Evolutionary conservation across 2,113 vertebrate genomes (phyloP), one percentile per base, ranked within the genome.

Genomic region (Saccopteryx bilineata): DNA sequence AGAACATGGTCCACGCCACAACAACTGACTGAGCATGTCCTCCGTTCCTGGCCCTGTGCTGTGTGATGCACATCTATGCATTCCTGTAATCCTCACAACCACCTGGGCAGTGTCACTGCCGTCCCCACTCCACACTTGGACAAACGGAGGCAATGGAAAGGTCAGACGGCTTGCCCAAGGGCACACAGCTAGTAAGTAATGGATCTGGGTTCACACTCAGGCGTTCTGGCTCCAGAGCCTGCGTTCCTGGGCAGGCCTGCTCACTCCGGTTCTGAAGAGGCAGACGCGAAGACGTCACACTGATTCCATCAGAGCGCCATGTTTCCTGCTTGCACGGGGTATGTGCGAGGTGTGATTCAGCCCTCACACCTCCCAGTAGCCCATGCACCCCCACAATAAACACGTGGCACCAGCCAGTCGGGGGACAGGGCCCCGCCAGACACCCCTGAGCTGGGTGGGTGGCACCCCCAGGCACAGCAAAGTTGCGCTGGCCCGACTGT

Each of bases 1-100:
- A 39, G 17, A 61, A 11, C 0, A 1, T 1, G 2, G 72, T 19
- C 24, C 6, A 17, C 0, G 3, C 10, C 2, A 2, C 4, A 13
- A 24, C 33, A 21, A 46, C 26, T 48, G 46, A n/a, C 68, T 2
- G 14, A 56, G 74, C 39, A 21, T 0, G 1, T 24, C 61, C 85
- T 1, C 0, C 5, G 7, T 39, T 24, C 81, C 50, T 21, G 48
- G 56, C 63, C 12, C 61, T 11, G 7, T 0, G 72, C 31, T 1
- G 0, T 21, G 33, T 56, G 54, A 56, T 9, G 0, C 4, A 14
- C 28, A 5, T 1, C 50, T 31, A n/a, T 46, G 24, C 10, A 82
- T 23, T 39, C 68, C 69, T 56, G 56, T 83, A 75, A 39, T 58
- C 66, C 48, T 84, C 79, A 74, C 0, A 0, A 39, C 15, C 26